Conservation (phyloP, 2,888 invertebrate genomes). For the Heliconius aoede region DNA sequence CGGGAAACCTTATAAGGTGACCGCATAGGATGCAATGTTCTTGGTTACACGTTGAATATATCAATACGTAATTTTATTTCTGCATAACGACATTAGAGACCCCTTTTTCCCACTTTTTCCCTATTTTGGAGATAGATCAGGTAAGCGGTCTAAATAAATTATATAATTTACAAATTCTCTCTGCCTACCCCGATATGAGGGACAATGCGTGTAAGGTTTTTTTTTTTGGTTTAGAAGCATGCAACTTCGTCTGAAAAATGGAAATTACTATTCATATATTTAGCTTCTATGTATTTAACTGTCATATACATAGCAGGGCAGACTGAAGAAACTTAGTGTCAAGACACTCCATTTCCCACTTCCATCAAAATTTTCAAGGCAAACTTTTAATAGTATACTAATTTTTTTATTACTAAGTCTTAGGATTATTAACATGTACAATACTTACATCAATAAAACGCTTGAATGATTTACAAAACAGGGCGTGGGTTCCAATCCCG, state of each 20-base stretch:
- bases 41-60: not conserved
- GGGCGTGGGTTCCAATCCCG: constrained; percentile 11
- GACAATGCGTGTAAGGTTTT: no score
- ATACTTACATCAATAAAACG: not conserved
- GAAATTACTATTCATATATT: no score
- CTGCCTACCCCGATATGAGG: no score
- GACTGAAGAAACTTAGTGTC: not conserved
- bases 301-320: not conserved
- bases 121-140: no score
- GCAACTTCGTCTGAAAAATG: no score
- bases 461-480: constrained; percentile 2
- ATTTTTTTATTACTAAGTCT: not conserved
- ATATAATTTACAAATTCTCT: no score
- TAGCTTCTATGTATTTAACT: no score
- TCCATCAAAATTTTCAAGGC: not conserved
- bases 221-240: no score
- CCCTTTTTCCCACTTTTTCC: no score
- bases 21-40: constrained; percentile 15
- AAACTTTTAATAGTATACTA: no score
- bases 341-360: constrained; percentile 1
- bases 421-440: not conserved
- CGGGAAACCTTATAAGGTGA: constrained; percentile 6
- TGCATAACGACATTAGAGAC: no score
- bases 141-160: no score
- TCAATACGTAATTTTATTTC: not conserved